These are phyloP conservation scores for Megalops cyprinoides DNA, from an alignment of 2,797 vertebrate genomes.

Conservation along the genomic window DNA sequence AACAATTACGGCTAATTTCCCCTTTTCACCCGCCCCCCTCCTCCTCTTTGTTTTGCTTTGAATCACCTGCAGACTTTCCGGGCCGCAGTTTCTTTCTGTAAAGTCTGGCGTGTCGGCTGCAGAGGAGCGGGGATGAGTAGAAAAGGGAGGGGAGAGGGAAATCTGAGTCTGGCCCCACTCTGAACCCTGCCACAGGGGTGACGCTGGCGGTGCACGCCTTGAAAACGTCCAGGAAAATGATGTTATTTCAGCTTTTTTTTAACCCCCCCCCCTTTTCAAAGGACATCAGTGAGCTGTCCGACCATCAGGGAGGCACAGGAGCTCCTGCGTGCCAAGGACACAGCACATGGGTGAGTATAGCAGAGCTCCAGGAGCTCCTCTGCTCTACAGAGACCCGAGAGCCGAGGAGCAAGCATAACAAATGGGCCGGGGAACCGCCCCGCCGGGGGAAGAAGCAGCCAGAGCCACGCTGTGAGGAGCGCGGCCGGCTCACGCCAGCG, in stretches of 20 bases:
- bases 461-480: neutral
- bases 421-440: conserved; percentile 48
- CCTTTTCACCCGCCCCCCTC: conserved; percentile 43
- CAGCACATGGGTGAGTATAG: too few species aligned
- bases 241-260: conserved; percentile 17
- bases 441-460: neutral
- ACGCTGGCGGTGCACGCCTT: neutral
- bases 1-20: conserved; percentile 62
- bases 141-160: conserved; percentile 2
- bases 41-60: conserved; percentile 40
- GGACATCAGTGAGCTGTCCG: conserved; percentile 11
- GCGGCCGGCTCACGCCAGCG: neutral
- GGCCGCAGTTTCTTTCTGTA: neutral
- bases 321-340: too few species aligned
- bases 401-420: conserved; percentile 72
- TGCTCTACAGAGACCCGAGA: conserved; percentile 68
- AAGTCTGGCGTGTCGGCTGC: neutral
- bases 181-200: conserved; percentile 15
- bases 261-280: neutral
- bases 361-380: conserved; percentile 49
- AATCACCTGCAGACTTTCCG: conserved; percentile 23
- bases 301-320: conserved; percentile 64
- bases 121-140: neutral
- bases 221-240: conserved; percentile 33
- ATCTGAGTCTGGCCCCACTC: neutral